Evolutionary conservation across 2,888 invertebrate genomes (phyloP).

Genomic region (Amiota communis): DNA sequence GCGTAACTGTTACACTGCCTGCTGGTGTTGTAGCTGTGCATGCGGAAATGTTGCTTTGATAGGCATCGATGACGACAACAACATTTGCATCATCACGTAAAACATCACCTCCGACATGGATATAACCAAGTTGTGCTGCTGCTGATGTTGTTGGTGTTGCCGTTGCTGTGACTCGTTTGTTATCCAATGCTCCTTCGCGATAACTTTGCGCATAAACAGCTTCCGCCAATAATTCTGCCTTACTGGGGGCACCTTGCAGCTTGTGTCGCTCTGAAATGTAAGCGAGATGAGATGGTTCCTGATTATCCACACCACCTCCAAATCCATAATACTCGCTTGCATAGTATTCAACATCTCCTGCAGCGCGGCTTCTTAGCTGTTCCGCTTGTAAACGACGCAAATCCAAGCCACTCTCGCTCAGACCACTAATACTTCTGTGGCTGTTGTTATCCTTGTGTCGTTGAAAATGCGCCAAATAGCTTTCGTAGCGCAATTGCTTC

Average conservation of each 20-base stretch:
- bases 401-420: constrained; percentile 39
- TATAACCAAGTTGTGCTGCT: constrained; percentile 23
- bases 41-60: constrained; percentile 5
- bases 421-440: constrained; percentile 18
- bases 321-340: constrained; percentile 53
- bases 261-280: constrained; percentile 6
- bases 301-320: constrained; percentile 41
- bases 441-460: constrained; percentile 50
- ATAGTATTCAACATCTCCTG: constrained; percentile 9
- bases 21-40: constrained; percentile 28
- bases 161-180: neutral
- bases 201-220: neutral
- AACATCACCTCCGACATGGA: constrained; percentile 26
- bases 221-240: constrained; percentile 19
- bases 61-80: constrained; percentile 16
- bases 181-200: constrained; percentile 17
- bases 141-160: constrained; percentile 30
- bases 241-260: neutral
- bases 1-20: constrained; percentile 36
- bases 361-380: constrained; percentile 22
- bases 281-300: constrained; percentile 48
- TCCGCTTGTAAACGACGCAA: constrained; percentile 39
- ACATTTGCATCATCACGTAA: neutral
- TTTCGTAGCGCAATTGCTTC: constrained; percentile 57
- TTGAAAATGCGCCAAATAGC: constrained; percentile 70